Base-by-base conservation (phyloP, 2,797 vertebrate species). In the Enteromius argenteus region DNA sequence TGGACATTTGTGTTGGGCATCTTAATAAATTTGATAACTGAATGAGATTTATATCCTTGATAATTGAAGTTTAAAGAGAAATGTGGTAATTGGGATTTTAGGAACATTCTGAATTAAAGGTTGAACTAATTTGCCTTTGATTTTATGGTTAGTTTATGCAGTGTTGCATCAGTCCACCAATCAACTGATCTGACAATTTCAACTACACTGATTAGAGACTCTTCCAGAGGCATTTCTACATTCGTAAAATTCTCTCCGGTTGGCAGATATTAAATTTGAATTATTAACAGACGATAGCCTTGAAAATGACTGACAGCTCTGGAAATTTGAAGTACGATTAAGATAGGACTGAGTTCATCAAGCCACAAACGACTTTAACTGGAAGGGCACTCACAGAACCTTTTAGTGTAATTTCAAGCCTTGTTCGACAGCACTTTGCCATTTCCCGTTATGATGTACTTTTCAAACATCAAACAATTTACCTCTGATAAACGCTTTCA, bases 391-490 rank as follows among this genome's bases (percentile, higher is more conserved):
- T 88, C 80, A 73, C 67, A 77, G 79, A 89, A n/a, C 87, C 84
- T 88, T 85, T 88, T 89, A 88, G 88, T 81, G 88, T 74, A 69
- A 82, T 83, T 85, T 87, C 90, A 90, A 89, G 88, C 86, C 66
- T 85, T 85, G 85, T 79, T 89, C 87, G 90, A 92, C 91, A 92
- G 90, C 88, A 79, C 86, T 87, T 80, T 83, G 88, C 90, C 92
- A 90, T 92, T 93, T 93, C 91, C 90, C 90, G 92, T 94, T 90
- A 92, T 89, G 90, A 90, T 92, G 87, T 91, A 89, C 92, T 92
- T 90, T 91, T 84, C 85, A 88, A 91, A 93, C 92, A 92, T 93
- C 89, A 93, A 92, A 92, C 89, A 93, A 88, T 89, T 88, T 89
- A 89, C 81, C 88, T 90, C 90, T 92, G 92, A 93, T 93, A 92